Evolutionary conservation across 2,888 invertebrate species (phyloP).

Genomic region (Melangyna quadrimaculata): DNA sequence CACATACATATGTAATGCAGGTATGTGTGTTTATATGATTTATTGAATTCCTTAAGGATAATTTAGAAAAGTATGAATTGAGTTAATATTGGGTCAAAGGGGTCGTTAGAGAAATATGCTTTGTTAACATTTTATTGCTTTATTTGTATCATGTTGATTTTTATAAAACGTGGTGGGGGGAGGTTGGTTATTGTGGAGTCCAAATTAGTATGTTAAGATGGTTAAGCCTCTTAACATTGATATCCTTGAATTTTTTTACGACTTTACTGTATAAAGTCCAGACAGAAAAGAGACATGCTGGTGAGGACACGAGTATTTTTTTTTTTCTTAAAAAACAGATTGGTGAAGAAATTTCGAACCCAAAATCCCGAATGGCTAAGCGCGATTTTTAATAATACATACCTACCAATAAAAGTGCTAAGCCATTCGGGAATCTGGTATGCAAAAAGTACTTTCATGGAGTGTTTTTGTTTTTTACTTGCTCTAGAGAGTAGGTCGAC

Average conservation of each 20-base stretch:
- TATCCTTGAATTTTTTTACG: not conserved
- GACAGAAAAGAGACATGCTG: not conserved
- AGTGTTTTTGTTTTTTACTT: too few relatives aligned
- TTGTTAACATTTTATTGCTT: constrained; percentile 24
- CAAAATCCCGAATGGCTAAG: too few relatives aligned
- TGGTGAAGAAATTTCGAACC: too few relatives aligned
- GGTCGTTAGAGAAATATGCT: constrained; percentile 13
- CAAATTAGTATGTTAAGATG: not conserved
- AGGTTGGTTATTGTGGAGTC: not conserved
- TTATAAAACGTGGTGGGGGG: accelerated
- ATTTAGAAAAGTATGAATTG: constrained; percentile 58
- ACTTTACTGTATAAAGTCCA: not conserved
- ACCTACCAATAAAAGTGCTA: too few relatives aligned
- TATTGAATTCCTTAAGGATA: constrained; percentile 45
- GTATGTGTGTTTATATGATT: constrained; percentile 35
- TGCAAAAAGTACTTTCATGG: too few relatives aligned
- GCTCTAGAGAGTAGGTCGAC: too few relatives aligned
- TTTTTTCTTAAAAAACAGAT: too few relatives aligned
- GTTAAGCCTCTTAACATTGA: not conserved
- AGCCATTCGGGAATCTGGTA: too few relatives aligned
- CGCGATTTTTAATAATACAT: too few relatives aligned
- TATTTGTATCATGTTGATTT: not conserved
- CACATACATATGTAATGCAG: not conserved
- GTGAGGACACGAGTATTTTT: not conserved
- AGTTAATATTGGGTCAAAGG: constrained; percentile 17